phyloP scores from a whole-genome alignment of 2,113 vertebrate genomes.

The Ellobius talpinus region DNA sequence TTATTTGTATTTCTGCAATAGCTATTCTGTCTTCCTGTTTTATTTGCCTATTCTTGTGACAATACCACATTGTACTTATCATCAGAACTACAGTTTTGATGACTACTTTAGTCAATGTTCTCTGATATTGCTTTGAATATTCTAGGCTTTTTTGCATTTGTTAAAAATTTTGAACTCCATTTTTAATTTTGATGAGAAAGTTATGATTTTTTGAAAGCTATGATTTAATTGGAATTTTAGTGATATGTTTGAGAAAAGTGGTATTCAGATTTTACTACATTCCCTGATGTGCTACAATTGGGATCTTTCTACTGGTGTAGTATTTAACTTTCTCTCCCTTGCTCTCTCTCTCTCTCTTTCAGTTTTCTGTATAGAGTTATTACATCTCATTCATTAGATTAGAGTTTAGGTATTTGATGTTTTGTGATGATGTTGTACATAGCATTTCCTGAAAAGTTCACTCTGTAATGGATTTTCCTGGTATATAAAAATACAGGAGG shows the following conservation, averaged over 20 bases:
- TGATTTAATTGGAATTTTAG: constrained; percentile 24
- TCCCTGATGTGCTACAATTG: neutral
- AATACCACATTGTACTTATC: constrained; percentile 5
- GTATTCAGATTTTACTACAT: constrained; percentile 10
- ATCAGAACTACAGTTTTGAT: neutral
- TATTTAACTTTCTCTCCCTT: neutral
- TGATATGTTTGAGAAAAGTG: neutral
- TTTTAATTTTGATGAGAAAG: neutral
- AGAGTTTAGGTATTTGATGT: neutral
- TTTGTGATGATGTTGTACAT: constrained; percentile 9
- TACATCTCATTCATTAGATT: neutral
- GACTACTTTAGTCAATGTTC: neutral
- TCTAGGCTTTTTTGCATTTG: neutral
- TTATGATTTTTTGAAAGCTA: constrained; percentile 28
- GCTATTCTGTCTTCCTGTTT: neutral
- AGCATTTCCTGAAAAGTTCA: constrained; percentile 10
- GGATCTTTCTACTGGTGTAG: neutral
- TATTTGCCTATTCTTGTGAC: neutral
- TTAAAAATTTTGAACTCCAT: constrained; percentile 18
- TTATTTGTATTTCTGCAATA: neutral
- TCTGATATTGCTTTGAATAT: constrained; percentile 34
- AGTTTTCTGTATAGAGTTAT: neutral
- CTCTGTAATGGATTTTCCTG: constrained; percentile 12
- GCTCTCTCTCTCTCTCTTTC: neutral
- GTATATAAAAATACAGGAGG: neutral